Evolutionary conservation across 2,113 vertebrate species (phyloP).

Genomic region (Nansenia antarctica): DNA sequence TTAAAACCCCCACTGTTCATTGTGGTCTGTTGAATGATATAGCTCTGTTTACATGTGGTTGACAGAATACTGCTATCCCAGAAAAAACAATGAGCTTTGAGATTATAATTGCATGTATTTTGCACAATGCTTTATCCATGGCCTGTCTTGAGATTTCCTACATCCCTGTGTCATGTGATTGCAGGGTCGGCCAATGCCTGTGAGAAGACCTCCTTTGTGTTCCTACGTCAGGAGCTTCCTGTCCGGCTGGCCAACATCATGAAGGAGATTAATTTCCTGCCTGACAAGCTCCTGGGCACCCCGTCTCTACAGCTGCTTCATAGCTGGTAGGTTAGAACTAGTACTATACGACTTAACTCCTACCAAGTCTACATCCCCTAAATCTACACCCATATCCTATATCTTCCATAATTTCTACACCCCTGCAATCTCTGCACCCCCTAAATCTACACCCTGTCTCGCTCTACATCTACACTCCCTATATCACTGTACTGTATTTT

Average conservation of each 20-base stretch:
- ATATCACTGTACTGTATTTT: background rate
- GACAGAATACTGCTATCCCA: background rate
- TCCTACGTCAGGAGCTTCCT: constrained; percentile 94
- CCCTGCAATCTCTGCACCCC: too few relatives aligned
- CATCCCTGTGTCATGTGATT: constrained; percentile 34
- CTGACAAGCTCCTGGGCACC: constrained; percentile 85
- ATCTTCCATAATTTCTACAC: too few relatives aligned
- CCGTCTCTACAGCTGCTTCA: constrained; percentile 90
- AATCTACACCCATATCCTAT: too few relatives aligned
- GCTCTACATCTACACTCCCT: too few relatives aligned
- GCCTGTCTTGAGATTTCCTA: background rate
- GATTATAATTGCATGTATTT: background rate
- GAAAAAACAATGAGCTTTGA: too few relatives aligned
- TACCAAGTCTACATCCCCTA: too few relatives aligned
- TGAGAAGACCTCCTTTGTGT: constrained; percentile 95
- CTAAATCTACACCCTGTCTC: too few relatives aligned
- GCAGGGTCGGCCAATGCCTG: constrained; percentile 92
- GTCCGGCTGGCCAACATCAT: constrained; percentile 96
- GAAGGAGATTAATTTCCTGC: constrained; percentile 94
- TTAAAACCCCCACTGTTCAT: background rate
- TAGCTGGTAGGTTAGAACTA: constrained; percentile 84
- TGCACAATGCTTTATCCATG: background rate
- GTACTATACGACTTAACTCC: too few relatives aligned
- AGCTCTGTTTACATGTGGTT: too few relatives aligned
- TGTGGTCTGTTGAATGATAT: too few relatives aligned